Conservation (phyloP, 2,888 invertebrate species). For the Drosophila neonasuta region DNA sequence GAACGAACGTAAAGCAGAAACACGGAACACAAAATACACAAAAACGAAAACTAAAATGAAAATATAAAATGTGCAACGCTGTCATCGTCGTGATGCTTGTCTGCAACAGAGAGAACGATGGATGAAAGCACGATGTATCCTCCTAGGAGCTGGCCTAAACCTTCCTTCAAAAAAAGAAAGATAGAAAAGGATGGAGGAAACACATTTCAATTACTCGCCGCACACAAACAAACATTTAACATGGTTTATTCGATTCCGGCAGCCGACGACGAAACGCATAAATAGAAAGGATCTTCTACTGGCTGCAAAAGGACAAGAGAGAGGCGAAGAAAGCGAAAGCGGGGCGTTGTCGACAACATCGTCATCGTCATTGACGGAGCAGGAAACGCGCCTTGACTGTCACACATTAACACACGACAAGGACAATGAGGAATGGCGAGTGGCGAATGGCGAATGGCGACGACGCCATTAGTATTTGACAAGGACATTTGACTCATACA, state of each 20-base stretch:
- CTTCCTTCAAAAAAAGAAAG: not conserved
- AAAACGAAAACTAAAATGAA: not conserved
- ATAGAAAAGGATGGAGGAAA: constrained; percentile 9
- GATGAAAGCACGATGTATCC: constrained; percentile 12
- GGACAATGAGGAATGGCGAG: constrained; percentile 49
- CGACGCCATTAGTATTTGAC: constrained; percentile 72
- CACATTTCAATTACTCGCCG: constrained; percentile 61
- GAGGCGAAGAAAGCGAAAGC: not conserved
- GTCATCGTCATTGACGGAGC: constrained; percentile 38
- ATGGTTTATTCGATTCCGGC: constrained; percentile 56
- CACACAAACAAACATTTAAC: constrained; percentile 39
- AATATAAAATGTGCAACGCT: constrained; percentile 19
- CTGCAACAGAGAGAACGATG: constrained; percentile 2
- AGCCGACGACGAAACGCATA: constrained; percentile 47
- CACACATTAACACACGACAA: constrained; percentile 67
- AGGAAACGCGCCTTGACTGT: constrained; percentile 54
- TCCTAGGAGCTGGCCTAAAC: constrained; percentile 23
- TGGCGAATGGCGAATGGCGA: constrained; percentile 45
- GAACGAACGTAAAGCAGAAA: constrained; percentile 17
- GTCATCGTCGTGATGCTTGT: constrained; percentile 23
- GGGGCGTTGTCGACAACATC: not conserved
- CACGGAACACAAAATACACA: constrained; percentile 9
- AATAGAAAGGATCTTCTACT: constrained; percentile 27
- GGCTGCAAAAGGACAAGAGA: not conserved
- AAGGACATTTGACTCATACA: constrained; percentile 64